A percentile compares a stretch with the other conserved stretches of the same genome.
phyloP scores from a whole-genome alignment of 2,888 invertebrate species.

The Theodoxus fluviatilis region DNA sequence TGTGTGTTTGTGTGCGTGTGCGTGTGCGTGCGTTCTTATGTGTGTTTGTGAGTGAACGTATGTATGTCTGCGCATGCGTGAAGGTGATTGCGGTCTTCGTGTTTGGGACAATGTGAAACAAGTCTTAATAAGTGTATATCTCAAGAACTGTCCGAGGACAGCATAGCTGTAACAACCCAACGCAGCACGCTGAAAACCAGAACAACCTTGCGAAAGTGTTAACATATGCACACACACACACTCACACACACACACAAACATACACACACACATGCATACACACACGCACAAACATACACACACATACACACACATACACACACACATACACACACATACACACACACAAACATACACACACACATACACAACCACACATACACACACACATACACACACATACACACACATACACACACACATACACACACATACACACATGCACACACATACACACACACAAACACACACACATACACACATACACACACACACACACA shows the following conservation, averaged over 20 bases:
- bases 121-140: too few species aligned
- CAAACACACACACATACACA: slow-evolving; percentile 13
- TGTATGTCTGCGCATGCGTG: not conserved
- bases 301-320: slow-evolving; percentile 19
- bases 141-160: too few species aligned
- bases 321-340: slow-evolving; percentile 12
- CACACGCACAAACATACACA: not conserved
- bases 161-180: too few species aligned
- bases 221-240: too few species aligned
- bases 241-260: too few species aligned
- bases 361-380: slow-evolving; percentile 9
- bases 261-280: not conserved
- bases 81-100: not conserved
- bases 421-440: not conserved
- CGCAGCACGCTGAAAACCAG: too few species aligned
- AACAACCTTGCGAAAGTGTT: too few species aligned
- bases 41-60: not conserved
- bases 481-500: slow-evolving; percentile 7
- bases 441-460: slow-evolving; percentile 7
- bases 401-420: not conserved
- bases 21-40: not conserved
- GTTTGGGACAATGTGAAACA: not conserved
- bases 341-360: not conserved
- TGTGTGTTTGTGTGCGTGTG: not conserved
- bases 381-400: slow-evolving; percentile 4